Evolutionary conservation across 2,113 vertebrate species (phyloP).

Genomic region (Pseudolaguvia tuberculata): DNA sequence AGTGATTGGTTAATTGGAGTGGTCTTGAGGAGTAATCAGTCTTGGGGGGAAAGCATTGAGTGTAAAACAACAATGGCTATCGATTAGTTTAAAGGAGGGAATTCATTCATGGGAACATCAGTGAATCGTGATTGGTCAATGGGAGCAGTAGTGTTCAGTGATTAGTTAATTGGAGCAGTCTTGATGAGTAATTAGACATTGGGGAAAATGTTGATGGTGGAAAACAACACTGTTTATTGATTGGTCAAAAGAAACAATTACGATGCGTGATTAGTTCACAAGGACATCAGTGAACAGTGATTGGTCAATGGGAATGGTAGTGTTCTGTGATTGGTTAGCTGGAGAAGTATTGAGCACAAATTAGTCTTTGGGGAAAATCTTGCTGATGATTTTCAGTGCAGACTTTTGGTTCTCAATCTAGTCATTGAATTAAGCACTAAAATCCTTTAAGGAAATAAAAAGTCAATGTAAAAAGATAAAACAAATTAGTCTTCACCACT

Average conservation of each 20-base stretch:
- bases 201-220: neutral
- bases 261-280: neutral
- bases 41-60: too few species aligned
- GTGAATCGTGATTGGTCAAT: neutral
- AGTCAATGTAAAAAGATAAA: too few species aligned
- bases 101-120: too few species aligned
- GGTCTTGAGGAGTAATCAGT: too few species aligned
- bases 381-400: neutral
- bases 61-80: too few species aligned
- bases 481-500: too few species aligned
- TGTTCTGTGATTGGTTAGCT: neutral
- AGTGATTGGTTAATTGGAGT: neutral
- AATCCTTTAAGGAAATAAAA: too few species aligned
- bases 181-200: neutral
- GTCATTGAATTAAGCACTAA: too few species aligned
- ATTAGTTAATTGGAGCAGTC: too few species aligned
- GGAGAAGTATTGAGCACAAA: too few species aligned
- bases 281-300: neutral
- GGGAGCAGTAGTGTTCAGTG: neutral
- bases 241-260: neutral
- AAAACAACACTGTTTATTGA: neutral
- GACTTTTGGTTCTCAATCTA: too few species aligned
- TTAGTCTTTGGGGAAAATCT: neutral
- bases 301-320: neutral
- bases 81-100: too few species aligned